Percentiles rank a stretch among this genome's conserved stretches.
Evolutionary conservation across 2,797 vertebrate species (phyloP).

Genomic region (Myotis planiceps): DNA sequence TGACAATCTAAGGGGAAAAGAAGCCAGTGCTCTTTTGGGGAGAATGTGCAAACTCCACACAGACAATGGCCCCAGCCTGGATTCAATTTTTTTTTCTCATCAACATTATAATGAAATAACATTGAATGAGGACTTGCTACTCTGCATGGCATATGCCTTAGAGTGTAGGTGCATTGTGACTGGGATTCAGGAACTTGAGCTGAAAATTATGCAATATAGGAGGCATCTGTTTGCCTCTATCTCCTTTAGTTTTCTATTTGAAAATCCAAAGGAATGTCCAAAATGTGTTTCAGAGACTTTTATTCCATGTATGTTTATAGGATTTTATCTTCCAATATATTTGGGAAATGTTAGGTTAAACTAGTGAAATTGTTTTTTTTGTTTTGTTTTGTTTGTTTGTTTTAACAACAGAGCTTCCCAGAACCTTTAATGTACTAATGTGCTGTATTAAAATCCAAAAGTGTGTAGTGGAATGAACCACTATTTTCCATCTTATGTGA

Average conservation of each 20-base stretch:
- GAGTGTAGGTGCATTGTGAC: fast-evolving
- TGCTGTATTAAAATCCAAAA: neutral
- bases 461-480: neutral
- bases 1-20: no score
- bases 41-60: no score
- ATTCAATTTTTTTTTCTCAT: neutral
- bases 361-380: neutral
- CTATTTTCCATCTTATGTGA: neutral
- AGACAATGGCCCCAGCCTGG: neutral
- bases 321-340: neutral
- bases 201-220: fast-evolving
- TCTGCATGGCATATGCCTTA: neutral
- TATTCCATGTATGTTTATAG: neutral
- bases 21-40: neutral
- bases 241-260: neutral
- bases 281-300: neutral
- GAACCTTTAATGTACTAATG: neutral
- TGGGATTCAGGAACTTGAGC: neutral
- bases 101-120: neutral
- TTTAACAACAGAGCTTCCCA: neutral
- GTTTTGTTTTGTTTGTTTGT: neutral
- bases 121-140: neutral
- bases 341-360: neutral
- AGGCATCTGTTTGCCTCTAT: neutral
- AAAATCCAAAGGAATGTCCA: neutral